Evolutionary conservation across 1,140 invertebrate species (phyloP).

Genomic region (Pseudobourletiella spinata): DNA sequence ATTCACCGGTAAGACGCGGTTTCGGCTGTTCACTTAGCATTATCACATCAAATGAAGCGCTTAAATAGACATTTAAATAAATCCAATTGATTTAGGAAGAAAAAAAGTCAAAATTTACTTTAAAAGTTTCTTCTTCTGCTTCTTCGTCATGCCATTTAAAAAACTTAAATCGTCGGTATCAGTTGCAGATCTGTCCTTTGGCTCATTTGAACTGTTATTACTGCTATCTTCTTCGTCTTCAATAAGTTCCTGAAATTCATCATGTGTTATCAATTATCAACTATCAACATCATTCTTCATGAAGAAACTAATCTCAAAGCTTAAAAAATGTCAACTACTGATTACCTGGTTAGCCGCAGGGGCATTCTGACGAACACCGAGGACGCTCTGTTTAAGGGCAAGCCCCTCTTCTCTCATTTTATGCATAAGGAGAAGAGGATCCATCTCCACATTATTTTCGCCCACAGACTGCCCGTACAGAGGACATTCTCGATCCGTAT

Average conservation of each 20-base stretch:
- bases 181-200: background rate
- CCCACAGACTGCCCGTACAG: slow-evolving; percentile 75
- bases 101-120: slow-evolving; percentile 50
- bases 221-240: slow-evolving; percentile 39
- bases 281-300: no score
- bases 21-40: no score
- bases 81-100: background rate
- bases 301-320: slow-evolving; percentile 31
- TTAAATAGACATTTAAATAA: background rate
- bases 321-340: slow-evolving; percentile 26
- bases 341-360: slow-evolving; percentile 42
- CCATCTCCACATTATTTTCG: slow-evolving; percentile 49
- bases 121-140: slow-evolving; percentile 82
- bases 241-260: slow-evolving; percentile 43
- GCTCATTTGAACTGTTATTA: slow-evolving; percentile 54
- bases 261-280: no score
- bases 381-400: slow-evolving; percentile 67
- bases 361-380: slow-evolving; percentile 53
- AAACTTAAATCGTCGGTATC: slow-evolving; percentile 55
- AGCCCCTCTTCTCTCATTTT: slow-evolving; percentile 89
- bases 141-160: slow-evolving; percentile 69
- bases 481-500: slow-evolving; percentile 92
- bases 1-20: no score
- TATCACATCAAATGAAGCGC: background rate
- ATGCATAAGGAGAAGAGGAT: slow-evolving; percentile 66